Base-by-base conservation (phyloP, 1,140 invertebrate species). In the Copidosoma floridanum region DNA sequence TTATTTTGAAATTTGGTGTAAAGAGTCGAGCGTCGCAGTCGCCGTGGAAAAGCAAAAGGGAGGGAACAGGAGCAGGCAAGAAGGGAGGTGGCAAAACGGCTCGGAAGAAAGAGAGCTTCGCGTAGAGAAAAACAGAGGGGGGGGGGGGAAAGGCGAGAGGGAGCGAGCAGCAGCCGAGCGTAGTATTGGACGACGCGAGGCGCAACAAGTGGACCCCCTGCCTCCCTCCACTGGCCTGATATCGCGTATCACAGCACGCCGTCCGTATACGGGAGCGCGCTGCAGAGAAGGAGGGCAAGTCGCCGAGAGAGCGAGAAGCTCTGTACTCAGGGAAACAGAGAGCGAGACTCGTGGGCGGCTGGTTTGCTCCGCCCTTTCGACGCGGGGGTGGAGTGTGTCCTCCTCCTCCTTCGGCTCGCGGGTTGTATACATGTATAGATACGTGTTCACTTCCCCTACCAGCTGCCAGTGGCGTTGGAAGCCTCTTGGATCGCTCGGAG, bases 151-250 rank as follows among this genome's bases (percentile, higher is more conserved):
- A 21, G 32, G 57, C 11, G 46, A 64, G 55, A 67, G 68, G 68
- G 66, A 67, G 65, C 61, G 64, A 67, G 60, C 66, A 68, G 56
- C 12, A 40, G 12, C 18, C 23, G 26, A 37, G 37, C 18, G 21
- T 16, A 35, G 44, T 44, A 57, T 47, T 38, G 47, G 37, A 21
- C 41, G 66, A 54, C 41, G 55, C 38, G 56, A 21, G 35, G 68
- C 64, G 77, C 78, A 80, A 79, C 77, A 80, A 79, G 78, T 80
- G 77, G 74, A n/a, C n/a, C n/a, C n/a, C n/a, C n/a, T n/a, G n/a
- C n/a, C n/a, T n/a, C n/a, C n/a, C n/a, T n/a, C n/a, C n/a, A n/a
- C n/a, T n/a, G 61, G 67, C 16, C 64, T 78, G 77, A 80, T 80
- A 80, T 76, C 76, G 76, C 76, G 77, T 78, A 79, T 79, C 76